A percentile compares a stretch with the other conserved stretches of the same genome.
Conservation (phyloP, 2,888 invertebrate genomes). For the Andrena fulva region DNA sequence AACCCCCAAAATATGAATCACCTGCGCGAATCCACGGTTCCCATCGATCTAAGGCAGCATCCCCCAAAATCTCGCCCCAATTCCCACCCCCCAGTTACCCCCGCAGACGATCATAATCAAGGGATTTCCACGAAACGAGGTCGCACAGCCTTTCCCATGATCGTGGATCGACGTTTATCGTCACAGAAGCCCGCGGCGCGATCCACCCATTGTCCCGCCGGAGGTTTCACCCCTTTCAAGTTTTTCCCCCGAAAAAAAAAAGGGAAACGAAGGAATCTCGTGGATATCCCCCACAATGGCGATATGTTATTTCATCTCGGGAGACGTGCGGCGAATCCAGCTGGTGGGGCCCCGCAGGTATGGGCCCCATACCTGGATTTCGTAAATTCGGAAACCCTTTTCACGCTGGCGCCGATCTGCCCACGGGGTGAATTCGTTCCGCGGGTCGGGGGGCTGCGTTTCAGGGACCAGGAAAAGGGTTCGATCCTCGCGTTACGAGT, state of each 20-base stretch:
- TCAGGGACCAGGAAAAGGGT: conserved; percentile 31
- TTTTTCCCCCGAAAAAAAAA: conserved; percentile 55
- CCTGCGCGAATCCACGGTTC: background rate
- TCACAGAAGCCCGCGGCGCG: conserved; percentile 24
- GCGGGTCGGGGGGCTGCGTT: background rate
- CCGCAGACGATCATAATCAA: conserved; percentile 1
- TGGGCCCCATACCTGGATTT: conserved; percentile 57
- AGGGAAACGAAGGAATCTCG: conserved; percentile 41
- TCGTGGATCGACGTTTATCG: conserved; percentile 37
- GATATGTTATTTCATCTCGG: conserved; percentile 71
- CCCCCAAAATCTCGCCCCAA: background rate
- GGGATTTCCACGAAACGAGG: conserved; percentile 49
- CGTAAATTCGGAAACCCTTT: conserved; percentile 70
- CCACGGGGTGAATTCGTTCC: conserved; percentile 25
- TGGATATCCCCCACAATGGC: conserved; percentile 47
- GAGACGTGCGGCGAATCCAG: conserved; percentile 41
- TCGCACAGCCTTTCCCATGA: conserved; percentile 50
- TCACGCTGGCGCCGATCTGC: conserved; percentile 52
- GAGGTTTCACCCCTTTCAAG: conserved; percentile 69
- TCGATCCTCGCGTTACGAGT: conserved; percentile 36
- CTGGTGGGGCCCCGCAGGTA: conserved; percentile 53
- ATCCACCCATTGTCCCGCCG: conserved; percentile 51
- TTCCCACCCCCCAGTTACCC: background rate
- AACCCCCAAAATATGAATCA: background rate
- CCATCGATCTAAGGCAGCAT: background rate